Evolutionary conservation across 2,797 vertebrate species (phyloP), one percentile per base, ranked within the genome.

Genomic region (Rhinophrynus dorsalis): DNA sequence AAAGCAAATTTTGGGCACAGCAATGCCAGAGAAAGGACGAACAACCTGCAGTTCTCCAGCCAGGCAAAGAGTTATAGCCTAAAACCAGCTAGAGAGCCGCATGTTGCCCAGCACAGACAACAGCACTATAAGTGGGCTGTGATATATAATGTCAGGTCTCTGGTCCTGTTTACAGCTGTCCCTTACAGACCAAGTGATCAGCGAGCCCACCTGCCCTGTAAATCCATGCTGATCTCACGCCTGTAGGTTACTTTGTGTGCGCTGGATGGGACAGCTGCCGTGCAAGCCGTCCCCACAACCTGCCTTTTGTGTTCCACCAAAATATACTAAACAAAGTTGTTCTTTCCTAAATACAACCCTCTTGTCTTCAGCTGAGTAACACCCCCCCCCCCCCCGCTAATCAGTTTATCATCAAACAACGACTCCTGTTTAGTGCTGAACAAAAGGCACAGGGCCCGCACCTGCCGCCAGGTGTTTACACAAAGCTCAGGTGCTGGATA

Each of bases 381-480:
- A 23, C n/a, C 52, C 32, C 4, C 56, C 44, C 15, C 60, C 21
- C 12, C n/a, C 45, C 47, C 13, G 35, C 48, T 68, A 71, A 71
- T 35, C 67, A 56, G 54, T 66, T 62, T 68, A 50, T 50, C 67
- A 55, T 40, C 57, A 61, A 68, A 70, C 67, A 75, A 37, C 5
- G 3, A 29, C 0, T 8, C 7, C 45, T 55, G 20, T 1, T 52
- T 21, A 29, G 12, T 12, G 9, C 1, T 4, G 45, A 15, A 71
- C 59, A 71, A 63, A 29, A 17, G 18, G 15, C 8, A 5, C 13
- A 3, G 60, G 12, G 5, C n/a, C 44, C 26, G 20, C 74, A 70
- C 74, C 74, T 70, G 67, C 59, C 40, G 18, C 33, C 54, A 42
- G 37, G 48, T 56, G 24, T 61, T 40, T 50, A 65, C 60, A 58